phyloP scores from a whole-genome alignment of 2,113 vertebrate genomes.

The Acanthochromis polyacanthus region DNA sequence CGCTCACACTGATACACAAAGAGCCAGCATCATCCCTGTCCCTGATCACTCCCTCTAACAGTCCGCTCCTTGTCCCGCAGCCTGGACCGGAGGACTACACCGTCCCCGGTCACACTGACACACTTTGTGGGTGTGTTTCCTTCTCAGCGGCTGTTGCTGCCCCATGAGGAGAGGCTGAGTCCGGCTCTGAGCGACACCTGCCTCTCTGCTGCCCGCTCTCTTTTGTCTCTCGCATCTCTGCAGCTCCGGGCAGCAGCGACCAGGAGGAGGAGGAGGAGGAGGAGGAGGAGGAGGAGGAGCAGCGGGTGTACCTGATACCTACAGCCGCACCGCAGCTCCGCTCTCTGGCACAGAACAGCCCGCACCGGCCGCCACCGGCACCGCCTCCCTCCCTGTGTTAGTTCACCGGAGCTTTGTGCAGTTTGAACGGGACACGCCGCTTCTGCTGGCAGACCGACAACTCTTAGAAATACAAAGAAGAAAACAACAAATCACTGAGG shows the following conservation, averaged over 20 bases:
- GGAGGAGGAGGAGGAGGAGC: conserved; percentile 46
- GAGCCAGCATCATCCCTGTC: conserved; percentile 31
- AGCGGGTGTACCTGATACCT: conserved; percentile 70
- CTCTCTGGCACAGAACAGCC: conserved; percentile 34
- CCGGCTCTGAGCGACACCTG: conserved; percentile 61
- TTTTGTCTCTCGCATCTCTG: conserved; percentile 74
- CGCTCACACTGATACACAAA: conserved; percentile 21
- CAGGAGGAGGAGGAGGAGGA: conserved; percentile 29
- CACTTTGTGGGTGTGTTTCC: neutral
- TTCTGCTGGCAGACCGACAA: conserved; percentile 4
- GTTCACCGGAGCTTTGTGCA: conserved; percentile 42
- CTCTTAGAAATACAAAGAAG: neutral
- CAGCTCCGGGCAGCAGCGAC: conserved; percentile 39
- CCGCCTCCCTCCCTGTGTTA: conserved; percentile 20
- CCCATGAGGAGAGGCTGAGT: neutral
- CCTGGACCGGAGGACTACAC: neutral
- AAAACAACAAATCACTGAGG: neutral
- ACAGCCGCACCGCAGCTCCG: conserved; percentile 59
- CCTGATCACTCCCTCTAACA: conserved; percentile 21
- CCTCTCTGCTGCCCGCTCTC: conserved; percentile 25
- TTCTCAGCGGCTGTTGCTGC: conserved; percentile 1
- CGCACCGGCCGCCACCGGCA: conserved; percentile 22
- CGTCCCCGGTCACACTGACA: neutral
- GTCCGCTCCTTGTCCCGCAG: conserved; percentile 55
- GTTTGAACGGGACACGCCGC: conserved; percentile 23